Base-by-base conservation (phyloP, 2,113 vertebrate species). In the Suncus etruscus region DNA sequence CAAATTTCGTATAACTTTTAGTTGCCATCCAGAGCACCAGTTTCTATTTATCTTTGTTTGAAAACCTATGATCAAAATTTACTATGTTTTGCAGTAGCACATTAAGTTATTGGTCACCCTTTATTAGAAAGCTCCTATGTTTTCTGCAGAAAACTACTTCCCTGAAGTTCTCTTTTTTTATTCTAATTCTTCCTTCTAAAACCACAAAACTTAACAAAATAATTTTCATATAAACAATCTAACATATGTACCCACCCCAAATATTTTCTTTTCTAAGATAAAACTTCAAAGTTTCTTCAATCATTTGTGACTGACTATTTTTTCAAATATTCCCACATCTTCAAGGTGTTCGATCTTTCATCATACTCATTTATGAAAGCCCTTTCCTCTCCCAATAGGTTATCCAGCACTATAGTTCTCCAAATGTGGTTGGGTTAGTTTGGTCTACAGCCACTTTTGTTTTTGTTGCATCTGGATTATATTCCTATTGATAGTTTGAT, bases 51-150 rank as follows among this genome's bases (percentile, higher is more conserved):
- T 58, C 66, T 87, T 89, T 75, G 27, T 20, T 76, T 32, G 20
- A 81, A 22, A 7, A 48, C 11, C 32, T 45, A 32, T 39, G 10
- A 29, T 11, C 32, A 66, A 77, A 31, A 39, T 72, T 77, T 12
- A 82, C n/a, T 65, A 29, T 20, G 20, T 50, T 94, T 81, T 72
- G 58, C 80, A 86, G 32, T 18, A 84, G 48, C 69, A 77, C 7
- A 14, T 82, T 77, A 9, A 29, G 31, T 29, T 88, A n/a, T 51
- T 83, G 5, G 8, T 18, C 27, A 32, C 2, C 87, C 87, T 16
- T 82, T 51, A 88, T 78, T 78, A 69, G 27, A 82, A 86, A 90
- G 50, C 84, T 89, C 8, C 11, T 83, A n/a, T 45, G 48, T 92
- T 79, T 72, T 74, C 18, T 83, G 54, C 14, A 32, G 63, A 61